A percentile compares a stretch with the other conserved stretches of the same genome.
These are phyloP conservation scores for Rhagophthalmus giganteus DNA, from an alignment of 2,888 invertebrate species.

Conservation along the genomic window DNA sequence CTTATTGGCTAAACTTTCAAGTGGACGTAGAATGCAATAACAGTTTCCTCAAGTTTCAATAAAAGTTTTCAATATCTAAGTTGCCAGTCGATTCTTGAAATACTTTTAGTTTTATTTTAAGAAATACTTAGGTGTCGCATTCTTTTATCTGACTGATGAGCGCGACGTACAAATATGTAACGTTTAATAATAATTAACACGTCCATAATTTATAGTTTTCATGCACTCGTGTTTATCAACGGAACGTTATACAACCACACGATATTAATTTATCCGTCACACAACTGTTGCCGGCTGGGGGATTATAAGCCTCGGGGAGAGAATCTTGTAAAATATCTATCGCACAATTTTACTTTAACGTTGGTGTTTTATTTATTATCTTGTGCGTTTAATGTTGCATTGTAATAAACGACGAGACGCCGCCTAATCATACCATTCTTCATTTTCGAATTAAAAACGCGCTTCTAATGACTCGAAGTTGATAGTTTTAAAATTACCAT, in stretches of 20 bases:
- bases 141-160: not conserved
- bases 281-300: slow-evolving; percentile 7
- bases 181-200: slow-evolving; percentile 10
- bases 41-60: no score
- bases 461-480: no score
- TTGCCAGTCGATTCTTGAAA: no score
- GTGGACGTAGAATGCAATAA: no score
- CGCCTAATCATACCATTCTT: no score
- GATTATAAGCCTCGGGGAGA: slow-evolving; percentile 12
- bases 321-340: slow-evolving; percentile 9
- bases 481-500: no score
- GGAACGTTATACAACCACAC: slow-evolving; percentile 7
- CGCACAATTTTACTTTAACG: slow-evolving; percentile 6
- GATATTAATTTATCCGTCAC: slow-evolving; percentile 20
- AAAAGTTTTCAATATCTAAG: no score
- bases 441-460: no score
- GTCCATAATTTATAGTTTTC: slow-evolving; percentile 15
- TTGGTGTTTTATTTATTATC: slow-evolving; percentile 5
- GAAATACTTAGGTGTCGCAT: no score
- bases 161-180: slow-evolving; percentile 2
- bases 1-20: no score
- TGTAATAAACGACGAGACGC: slow-evolving; percentile 5
- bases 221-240: slow-evolving; percentile 14
- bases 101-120: no score
- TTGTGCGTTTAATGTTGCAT: not conserved